Conservation (phyloP, 2,113 vertebrate genomes). For the Labeo rohita region DNA sequence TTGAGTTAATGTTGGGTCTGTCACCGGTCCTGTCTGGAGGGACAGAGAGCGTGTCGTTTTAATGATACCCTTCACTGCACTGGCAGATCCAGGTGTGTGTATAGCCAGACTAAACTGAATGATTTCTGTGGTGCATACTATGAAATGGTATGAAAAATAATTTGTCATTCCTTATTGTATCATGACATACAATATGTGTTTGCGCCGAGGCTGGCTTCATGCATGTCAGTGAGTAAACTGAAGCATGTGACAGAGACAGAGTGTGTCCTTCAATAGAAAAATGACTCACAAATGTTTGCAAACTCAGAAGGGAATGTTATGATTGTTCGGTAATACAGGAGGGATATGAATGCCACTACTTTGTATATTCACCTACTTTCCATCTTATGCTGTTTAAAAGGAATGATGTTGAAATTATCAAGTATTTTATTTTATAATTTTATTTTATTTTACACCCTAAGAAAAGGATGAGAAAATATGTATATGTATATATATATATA, state of each 20-base stretch:
- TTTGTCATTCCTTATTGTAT: background rate
- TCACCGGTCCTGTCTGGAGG: constrained; percentile 3
- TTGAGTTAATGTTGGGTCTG: constrained; percentile 20
- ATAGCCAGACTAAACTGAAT: constrained; percentile 19
- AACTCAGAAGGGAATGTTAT: constrained; percentile 36
- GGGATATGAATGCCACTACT: background rate
- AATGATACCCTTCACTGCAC: constrained; percentile 18
- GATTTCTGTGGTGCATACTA: background rate
- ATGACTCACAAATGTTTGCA: constrained; percentile 34
- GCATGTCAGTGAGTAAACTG: constrained; percentile 28
- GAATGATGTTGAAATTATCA: background rate
- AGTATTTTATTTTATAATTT: background rate
- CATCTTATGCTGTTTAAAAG: background rate
- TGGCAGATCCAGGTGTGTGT: constrained; percentile 4
- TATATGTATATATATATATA: too few species aligned
- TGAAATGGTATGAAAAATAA: background rate
- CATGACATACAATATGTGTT: constrained; percentile 13
- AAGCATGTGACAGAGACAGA: constrained; percentile 34
- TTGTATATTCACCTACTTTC: background rate
- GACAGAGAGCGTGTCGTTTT: background rate
- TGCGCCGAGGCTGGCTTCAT: constrained; percentile 21
- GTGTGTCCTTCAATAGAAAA: constrained; percentile 27
- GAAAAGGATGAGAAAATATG: too few species aligned
- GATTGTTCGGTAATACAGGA: constrained; percentile 7
- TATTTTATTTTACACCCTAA: background rate